A percentile compares a stretch with the other conserved stretches of the same genome.
phyloP scores from a whole-genome alignment of 2,113 vertebrate species.

The Callaeas wilsoni region DNA sequence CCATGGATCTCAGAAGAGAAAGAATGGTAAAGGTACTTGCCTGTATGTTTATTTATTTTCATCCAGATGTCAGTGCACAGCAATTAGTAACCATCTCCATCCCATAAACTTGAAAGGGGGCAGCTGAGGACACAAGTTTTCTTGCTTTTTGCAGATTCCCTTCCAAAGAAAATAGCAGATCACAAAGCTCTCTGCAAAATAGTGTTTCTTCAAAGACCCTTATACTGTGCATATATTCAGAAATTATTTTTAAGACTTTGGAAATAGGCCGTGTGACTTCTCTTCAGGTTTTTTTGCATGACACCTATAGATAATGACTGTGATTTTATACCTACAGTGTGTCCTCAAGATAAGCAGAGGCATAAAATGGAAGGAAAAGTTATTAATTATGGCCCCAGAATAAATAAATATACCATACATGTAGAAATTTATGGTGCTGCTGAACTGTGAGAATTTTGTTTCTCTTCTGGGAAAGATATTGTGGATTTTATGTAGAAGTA shows the following conservation, averaged over 20 bases:
- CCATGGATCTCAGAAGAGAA: not conserved
- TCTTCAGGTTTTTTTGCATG: not conserved
- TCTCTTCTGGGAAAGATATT: not conserved
- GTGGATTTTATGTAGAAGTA: not conserved
- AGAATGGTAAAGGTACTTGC: not conserved
- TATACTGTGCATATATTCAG: not conserved
- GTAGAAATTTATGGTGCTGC: not conserved
- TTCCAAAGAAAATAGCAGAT: not conserved
- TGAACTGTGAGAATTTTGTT: not conserved
- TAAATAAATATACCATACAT: not conserved
- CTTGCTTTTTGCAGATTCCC: not conserved
- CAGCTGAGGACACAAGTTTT: not conserved
- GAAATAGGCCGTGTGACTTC: not conserved
- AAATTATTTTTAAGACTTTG: not conserved
- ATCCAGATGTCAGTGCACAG: not conserved
- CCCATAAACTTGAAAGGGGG: not conserved
- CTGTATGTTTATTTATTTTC: not conserved
- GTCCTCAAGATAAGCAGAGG: not conserved
- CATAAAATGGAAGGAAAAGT: not conserved
- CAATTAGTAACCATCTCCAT: not conserved
- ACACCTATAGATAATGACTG: not conserved
- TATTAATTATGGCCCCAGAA: not conserved
- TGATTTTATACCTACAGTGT: not conserved
- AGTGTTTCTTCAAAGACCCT: not conserved
- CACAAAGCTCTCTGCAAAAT: not conserved